phyloP scores from a whole-genome alignment of 1,140 invertebrate genomes.

The Meloidogyne chitwoodi region DNA sequence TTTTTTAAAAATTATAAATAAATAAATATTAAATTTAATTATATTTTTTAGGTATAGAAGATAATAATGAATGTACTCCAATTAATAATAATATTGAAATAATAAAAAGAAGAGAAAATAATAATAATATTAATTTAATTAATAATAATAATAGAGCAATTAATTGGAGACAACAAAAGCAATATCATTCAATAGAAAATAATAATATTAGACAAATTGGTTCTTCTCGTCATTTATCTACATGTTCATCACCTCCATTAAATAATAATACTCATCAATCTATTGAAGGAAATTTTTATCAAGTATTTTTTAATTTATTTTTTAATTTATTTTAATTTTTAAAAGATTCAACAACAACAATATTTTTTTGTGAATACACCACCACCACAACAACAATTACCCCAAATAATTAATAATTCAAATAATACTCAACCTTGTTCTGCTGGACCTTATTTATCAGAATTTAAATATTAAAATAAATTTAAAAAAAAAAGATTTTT shows the following conservation, averaged over 20 bases:
- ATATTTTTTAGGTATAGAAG: background rate
- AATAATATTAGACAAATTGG: background rate
- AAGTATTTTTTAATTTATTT: background rate
- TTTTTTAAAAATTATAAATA: too few relatives aligned
- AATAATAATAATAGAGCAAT: background rate
- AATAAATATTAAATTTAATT: background rate
- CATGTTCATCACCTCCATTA: background rate
- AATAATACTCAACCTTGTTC: background rate
- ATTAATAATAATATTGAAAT: background rate
- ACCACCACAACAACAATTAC: background rate
- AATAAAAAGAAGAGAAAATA: background rate
- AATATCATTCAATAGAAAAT: background rate
- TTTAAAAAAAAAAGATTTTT: background rate
- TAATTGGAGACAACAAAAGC: background rate
- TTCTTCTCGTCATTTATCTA: background rate
- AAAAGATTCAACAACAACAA: background rate
- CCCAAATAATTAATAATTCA: too few relatives aligned
- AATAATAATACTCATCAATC: background rate
- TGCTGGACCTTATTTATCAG: background rate
- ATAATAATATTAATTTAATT: too few relatives aligned
- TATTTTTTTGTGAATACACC: background rate
- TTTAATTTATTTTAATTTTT: background rate
- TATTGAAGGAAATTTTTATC: background rate
- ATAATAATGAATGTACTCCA: background rate
- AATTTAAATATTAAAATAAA: background rate